Conservation (phyloP, 1,140 invertebrate genomes). For the Lepidurus couesii region DNA sequence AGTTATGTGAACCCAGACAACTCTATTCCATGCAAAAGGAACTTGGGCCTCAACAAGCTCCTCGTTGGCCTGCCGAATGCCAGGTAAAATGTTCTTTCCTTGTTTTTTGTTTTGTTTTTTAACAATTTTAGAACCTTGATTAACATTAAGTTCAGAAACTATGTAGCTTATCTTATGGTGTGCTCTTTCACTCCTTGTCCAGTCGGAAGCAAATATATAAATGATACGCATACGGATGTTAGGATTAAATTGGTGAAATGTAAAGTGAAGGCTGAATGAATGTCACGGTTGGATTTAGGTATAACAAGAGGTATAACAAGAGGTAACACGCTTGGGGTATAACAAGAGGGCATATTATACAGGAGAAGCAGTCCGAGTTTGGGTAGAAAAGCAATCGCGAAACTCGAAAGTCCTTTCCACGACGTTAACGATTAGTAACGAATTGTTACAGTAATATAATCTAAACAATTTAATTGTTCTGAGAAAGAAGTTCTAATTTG, state of each 20-base stretch:
- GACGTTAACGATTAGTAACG: background rate
- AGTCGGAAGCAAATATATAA: constrained; percentile 24
- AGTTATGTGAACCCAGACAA: constrained; percentile 57
- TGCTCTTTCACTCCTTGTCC: constrained; percentile 21
- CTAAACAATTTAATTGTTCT: background rate
- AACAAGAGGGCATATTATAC: too few relatives aligned
- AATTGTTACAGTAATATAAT: background rate
- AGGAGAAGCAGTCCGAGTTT: too few relatives aligned
- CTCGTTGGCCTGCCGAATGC: constrained; percentile 81
- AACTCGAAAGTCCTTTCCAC: too few relatives aligned
- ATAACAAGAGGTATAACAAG: too few relatives aligned
- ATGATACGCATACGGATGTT: background rate
- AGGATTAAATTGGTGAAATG: constrained; percentile 2
- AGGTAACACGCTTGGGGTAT: too few relatives aligned
- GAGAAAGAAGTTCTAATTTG: background rate
- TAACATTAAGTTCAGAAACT: background rate
- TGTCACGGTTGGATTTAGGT: background rate
- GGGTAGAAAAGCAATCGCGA: too few relatives aligned
- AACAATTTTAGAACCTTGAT: background rate
- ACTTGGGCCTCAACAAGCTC: constrained; percentile 62
- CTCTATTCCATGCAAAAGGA: constrained; percentile 61
- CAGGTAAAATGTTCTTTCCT: constrained; percentile 54
- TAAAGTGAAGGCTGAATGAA: background rate
- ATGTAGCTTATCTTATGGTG: constrained; percentile 19
- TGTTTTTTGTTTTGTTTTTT: background rate